Conservation (phyloP, 2,888 invertebrate genomes). For the Platynereis dumerilii region DNA sequence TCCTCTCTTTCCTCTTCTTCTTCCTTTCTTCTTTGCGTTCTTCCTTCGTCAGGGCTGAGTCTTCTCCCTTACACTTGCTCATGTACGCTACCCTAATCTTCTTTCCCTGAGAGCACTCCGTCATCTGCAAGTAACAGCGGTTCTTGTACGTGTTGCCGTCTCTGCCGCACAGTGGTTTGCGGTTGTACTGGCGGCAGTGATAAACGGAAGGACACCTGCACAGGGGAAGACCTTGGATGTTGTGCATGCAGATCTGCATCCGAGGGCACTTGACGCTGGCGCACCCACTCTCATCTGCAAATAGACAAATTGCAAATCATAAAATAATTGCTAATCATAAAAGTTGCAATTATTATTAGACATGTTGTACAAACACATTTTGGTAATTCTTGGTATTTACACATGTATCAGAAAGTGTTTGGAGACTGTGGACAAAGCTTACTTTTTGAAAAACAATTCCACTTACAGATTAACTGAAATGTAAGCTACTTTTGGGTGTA, state of each 20-base stretch:
- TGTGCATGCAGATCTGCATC: constrained; percentile 55
- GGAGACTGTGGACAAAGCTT: too few species aligned
- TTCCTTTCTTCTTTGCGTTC: neutral
- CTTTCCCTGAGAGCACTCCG: constrained; percentile 15
- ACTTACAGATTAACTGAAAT: too few species aligned
- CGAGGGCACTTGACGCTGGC: constrained; percentile 51
- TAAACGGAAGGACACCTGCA: constrained; percentile 55
- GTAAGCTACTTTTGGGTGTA: too few species aligned
- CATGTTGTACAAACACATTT: too few species aligned
- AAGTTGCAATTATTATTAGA: too few species aligned
- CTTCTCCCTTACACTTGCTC: neutral
- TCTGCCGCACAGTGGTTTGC: constrained; percentile 49
- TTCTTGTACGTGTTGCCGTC: constrained; percentile 43
- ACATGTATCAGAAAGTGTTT: too few species aligned
- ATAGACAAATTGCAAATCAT: neutral
- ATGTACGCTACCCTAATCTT: constrained; percentile 20
- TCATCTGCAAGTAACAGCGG: constrained; percentile 30
- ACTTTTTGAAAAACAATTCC: too few species aligned
- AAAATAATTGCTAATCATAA: neutral
- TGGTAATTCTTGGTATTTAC: too few species aligned
- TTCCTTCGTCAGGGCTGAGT: neutral
- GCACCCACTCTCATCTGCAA: constrained; percentile 34
- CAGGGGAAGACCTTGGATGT: constrained; percentile 57
- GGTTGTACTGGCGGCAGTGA: constrained; percentile 43
- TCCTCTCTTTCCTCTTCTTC: too few species aligned